These are phyloP conservation scores for Elanus axillaris DNA, from an alignment of 2,113 vertebrate species.

Conservation along the genomic window DNA sequence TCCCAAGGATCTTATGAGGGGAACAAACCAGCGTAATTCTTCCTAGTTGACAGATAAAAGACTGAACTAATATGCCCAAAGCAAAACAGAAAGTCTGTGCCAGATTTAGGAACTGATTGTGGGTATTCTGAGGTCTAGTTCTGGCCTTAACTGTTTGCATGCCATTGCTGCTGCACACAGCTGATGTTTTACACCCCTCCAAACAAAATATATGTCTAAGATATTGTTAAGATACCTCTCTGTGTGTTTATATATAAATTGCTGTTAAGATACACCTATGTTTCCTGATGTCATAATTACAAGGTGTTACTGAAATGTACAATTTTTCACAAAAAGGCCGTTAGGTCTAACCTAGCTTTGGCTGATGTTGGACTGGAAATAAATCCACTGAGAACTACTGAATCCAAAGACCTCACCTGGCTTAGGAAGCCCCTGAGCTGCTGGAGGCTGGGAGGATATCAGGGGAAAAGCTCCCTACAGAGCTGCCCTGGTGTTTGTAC, in stretches of 20 bases:
- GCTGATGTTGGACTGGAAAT: neutral
- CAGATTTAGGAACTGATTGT: neutral
- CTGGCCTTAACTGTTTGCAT: neutral
- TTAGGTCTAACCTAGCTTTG: neutral
- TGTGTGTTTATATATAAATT: neutral
- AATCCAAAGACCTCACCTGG: neutral
- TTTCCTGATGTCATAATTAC: neutral
- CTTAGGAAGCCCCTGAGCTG: neutral
- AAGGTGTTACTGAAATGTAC: neutral
- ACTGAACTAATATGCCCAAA: constrained; percentile 18
- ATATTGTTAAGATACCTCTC: neutral
- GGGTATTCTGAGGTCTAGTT: neutral
- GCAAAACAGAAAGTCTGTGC: neutral
- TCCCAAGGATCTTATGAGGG: neutral
- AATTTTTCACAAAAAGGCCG: neutral
- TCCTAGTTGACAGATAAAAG: neutral
- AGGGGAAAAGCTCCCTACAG: neutral
- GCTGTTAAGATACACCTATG: neutral
- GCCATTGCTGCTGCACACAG: neutral
- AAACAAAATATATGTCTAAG: neutral
- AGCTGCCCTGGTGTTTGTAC: neutral
- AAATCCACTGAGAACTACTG: neutral
- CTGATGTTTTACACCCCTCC: neutral
- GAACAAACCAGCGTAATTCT: neutral
- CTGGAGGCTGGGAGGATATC: neutral